A percentile compares a stretch with the other conserved stretches of the same genome.
phyloP scores from a whole-genome alignment of 2,797 vertebrate species.

The Thripadectes ignobilis region DNA sequence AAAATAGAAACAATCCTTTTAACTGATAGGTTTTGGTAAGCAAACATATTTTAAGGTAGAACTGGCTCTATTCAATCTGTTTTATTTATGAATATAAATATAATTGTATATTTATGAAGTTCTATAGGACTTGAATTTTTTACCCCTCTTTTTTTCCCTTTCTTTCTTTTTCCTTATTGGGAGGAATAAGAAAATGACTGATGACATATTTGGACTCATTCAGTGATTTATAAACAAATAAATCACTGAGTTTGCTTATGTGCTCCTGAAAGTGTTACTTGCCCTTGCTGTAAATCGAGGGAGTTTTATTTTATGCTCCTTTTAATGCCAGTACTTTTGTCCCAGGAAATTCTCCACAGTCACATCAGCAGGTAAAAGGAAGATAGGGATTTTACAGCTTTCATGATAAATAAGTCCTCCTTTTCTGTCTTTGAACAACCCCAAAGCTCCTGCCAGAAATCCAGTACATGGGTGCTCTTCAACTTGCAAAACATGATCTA shows the following conservation, averaged over 20 bases:
- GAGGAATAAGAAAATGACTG: neutral
- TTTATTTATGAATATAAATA: neutral
- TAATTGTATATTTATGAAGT: neutral
- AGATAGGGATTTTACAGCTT: conserved; percentile 34
- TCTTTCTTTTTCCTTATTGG: neutral
- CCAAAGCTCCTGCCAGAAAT: neutral
- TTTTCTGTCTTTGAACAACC: conserved; percentile 11
- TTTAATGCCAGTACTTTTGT: conserved; percentile 33
- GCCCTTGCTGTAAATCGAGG: neutral
- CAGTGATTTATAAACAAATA: neutral
- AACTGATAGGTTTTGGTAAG: neutral
- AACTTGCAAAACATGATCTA: neutral
- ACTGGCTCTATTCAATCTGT: neutral
- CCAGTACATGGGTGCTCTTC: neutral
- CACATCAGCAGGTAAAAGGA: conserved; percentile 47
- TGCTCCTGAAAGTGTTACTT: neutral
- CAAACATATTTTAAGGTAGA: neutral
- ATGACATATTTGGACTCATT: neutral
- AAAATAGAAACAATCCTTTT: neutral
- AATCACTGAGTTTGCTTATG: neutral
- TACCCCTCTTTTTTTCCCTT: rapidly evolving
- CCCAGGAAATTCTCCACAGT: conserved; percentile 51
- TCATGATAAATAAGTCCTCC: neutral
- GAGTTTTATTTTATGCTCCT: conserved; percentile 17
- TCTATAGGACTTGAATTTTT: neutral